phyloP scores from a whole-genome alignment of 2,113 vertebrate species.

The Neolamprologus ventralis region DNA sequence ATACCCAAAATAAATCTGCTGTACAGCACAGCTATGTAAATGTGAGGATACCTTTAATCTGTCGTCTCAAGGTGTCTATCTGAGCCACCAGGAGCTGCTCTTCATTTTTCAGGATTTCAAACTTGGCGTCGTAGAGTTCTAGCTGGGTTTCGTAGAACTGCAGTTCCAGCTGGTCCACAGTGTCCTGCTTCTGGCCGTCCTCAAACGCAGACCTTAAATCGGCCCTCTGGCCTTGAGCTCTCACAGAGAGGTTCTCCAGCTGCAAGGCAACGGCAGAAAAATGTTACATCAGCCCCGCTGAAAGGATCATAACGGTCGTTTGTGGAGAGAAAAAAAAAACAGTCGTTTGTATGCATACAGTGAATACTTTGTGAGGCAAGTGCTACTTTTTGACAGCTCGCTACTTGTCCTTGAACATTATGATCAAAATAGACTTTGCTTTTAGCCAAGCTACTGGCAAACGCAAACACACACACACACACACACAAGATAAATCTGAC shows the following conservation, averaged over 20 bases:
- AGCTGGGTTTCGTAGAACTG: constrained; percentile 88
- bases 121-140: constrained; percentile 86
- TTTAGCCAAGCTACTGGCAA: not conserved
- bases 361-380: not conserved
- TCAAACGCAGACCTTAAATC: not conserved
- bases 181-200: constrained; percentile 10
- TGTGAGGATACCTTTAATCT: constrained; percentile 80
- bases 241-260: constrained; percentile 72
- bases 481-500: not conserved
- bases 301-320: not conserved
- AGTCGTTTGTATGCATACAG: not conserved
- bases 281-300: not conserved
- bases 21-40: not conserved
- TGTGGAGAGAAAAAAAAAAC: not conserved
- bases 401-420: not conserved
- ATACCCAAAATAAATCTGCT: not conserved
- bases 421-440: not conserved
- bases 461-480: not conserved
- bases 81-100: constrained; percentile 85
- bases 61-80: constrained; percentile 78
- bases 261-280: constrained; percentile 34
- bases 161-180: constrained; percentile 83
- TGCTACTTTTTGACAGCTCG: not conserved
- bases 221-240: constrained; percentile 31
- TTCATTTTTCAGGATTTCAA: constrained; percentile 88